These are phyloP conservation scores for Lottia gigantea DNA, from an alignment of 2,888 invertebrate genomes.

Conservation along the genomic window DNA sequence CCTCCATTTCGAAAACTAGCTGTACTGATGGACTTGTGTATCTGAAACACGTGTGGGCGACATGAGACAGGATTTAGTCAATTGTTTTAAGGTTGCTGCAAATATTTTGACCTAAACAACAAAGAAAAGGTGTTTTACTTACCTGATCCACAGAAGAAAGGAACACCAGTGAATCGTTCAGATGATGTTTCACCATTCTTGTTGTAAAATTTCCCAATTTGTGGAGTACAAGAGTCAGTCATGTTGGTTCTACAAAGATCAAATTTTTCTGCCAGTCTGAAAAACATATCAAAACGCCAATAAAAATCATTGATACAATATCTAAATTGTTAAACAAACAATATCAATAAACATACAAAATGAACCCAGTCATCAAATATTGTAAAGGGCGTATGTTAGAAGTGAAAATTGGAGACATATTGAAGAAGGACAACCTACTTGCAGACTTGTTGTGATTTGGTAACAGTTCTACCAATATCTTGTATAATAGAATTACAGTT, in stretches of 20 bases:
- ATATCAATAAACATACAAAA: too few relatives aligned
- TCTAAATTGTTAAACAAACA: too few relatives aligned
- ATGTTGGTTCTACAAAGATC: not conserved
- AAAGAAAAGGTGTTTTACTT: too few relatives aligned
- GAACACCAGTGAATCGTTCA: not conserved
- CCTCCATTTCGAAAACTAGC: too few relatives aligned
- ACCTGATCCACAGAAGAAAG: not conserved
- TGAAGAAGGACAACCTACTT: not conserved
- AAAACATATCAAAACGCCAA: not conserved
- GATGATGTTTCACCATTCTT: not conserved
- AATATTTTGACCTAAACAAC: too few relatives aligned
- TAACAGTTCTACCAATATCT: conserved; percentile 3
- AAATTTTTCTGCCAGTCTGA: not conserved
- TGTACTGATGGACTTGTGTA: too few relatives aligned
- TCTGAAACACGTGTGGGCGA: too few relatives aligned
- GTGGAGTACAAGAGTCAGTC: not conserved
- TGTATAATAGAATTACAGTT: not conserved
- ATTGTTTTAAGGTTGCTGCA: too few relatives aligned
- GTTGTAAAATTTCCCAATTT: not conserved
- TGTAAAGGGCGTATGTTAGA: too few relatives aligned
- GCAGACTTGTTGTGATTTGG: not conserved
- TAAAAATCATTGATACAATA: too few relatives aligned
- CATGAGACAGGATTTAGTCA: too few relatives aligned
- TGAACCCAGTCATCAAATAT: too few relatives aligned
- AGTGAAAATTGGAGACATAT: not conserved